A percentile compares a stretch with the other conserved stretches of the same genome.
phyloP scores from a whole-genome alignment of 2,797 vertebrate species.

The Trichosurus vulpecula region DNA sequence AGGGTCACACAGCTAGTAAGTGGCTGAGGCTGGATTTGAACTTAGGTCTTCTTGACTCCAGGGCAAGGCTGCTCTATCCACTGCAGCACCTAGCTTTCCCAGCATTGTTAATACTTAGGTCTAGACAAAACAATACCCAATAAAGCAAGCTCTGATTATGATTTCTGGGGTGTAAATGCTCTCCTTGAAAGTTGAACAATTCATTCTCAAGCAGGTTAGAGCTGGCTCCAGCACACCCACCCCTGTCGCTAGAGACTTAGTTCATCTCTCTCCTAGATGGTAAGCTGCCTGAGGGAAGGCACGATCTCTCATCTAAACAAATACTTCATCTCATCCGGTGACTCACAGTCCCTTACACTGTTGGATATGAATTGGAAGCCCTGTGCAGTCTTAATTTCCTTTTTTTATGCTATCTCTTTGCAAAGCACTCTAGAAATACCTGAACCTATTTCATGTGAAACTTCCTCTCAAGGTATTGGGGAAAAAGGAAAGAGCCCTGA shows the following conservation, averaged over 20 bases:
- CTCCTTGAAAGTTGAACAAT: neutral
- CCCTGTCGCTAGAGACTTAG: neutral
- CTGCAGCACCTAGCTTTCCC: neutral
- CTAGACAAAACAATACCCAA: neutral
- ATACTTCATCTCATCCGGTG: neutral
- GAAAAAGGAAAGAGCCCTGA: neutral
- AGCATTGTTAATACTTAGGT: neutral
- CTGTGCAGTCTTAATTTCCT: neutral
- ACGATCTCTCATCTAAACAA: neutral
- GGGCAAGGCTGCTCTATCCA: neutral
- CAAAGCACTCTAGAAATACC: neutral
- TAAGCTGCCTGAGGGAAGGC: neutral
- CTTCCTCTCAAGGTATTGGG: neutral
- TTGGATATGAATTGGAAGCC: neutral
- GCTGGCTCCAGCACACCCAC: neutral
- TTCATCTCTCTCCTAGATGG: neutral
- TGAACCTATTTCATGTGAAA: neutral
- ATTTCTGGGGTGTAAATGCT: neutral
- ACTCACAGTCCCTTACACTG: neutral
- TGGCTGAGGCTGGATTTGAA: neutral
- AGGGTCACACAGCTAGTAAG: too few species aligned
- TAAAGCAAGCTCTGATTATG: neutral
- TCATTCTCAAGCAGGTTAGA: neutral
- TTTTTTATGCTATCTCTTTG: neutral
- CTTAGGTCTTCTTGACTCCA: neutral